Conservation (phyloP, 2,888 invertebrate species). For the Luperina testacea region DNA sequence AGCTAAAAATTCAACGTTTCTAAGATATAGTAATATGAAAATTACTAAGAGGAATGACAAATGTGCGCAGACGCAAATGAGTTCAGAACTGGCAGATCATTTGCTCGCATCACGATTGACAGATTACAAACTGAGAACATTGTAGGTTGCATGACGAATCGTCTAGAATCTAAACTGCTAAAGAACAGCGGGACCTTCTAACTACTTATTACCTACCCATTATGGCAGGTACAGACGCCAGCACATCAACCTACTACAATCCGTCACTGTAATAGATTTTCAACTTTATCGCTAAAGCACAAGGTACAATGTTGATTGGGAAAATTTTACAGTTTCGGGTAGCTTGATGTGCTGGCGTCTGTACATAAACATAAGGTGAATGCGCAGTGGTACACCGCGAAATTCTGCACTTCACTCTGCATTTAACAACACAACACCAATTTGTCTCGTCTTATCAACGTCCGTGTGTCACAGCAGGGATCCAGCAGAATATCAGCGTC, state of each 20-base stretch:
- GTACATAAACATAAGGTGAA: not conserved
- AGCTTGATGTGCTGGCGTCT: too few species aligned
- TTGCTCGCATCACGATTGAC: constrained; percentile 51
- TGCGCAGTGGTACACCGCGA: too few species aligned
- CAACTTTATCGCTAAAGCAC: too few species aligned
- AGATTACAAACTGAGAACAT: constrained; percentile 50
- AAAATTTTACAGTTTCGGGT: too few species aligned
- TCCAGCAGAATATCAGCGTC: too few species aligned
- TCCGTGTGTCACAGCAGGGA: too few species aligned
- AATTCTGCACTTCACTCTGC: too few species aligned
- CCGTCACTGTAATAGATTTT: too few species aligned
- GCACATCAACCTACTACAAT: too few species aligned
- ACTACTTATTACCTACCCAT: constrained; percentile 29
- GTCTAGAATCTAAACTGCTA: constrained; percentile 34
- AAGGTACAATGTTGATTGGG: too few species aligned
- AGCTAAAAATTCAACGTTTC: constrained; percentile 54
- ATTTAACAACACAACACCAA: too few species aligned
- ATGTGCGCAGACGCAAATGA: constrained; percentile 46
- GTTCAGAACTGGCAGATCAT: constrained; percentile 53
- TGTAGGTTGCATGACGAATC: constrained; percentile 30
- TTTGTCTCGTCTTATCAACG: too few species aligned
- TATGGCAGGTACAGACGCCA: constrained; percentile 10
- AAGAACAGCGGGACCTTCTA: constrained; percentile 30
- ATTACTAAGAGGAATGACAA: constrained; percentile 51
- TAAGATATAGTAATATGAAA: constrained; percentile 19